Conservation (phyloP, 2,888 invertebrate genomes). For the Allolobophora icterica region DNA sequence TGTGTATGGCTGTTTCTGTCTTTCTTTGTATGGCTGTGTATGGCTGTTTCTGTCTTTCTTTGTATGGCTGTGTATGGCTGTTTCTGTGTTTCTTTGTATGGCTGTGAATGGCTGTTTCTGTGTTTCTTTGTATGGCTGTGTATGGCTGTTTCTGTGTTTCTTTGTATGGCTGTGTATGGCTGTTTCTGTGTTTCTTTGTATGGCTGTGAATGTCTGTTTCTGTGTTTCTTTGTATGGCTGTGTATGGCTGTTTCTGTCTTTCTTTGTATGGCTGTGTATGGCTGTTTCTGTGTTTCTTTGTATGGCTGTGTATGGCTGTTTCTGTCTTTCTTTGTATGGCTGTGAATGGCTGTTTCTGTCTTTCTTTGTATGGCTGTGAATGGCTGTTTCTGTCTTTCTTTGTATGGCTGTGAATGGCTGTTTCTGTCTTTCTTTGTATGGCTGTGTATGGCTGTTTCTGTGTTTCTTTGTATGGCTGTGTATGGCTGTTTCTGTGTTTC, state of each 20-base stretch:
- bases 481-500: background rate
- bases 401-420: no score
- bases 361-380: background rate
- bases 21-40: no score
- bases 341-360: no score
- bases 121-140: no score
- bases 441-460: background rate
- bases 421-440: background rate
- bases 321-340: background rate
- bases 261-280: background rate
- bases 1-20: background rate
- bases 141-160: background rate
- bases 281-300: background rate
- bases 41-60: background rate
- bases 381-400: no score
- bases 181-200: background rate
- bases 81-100: background rate
- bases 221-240: no score
- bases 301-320: background rate
- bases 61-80: no score
- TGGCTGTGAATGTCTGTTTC: background rate
- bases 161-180: no score
- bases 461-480: background rate
- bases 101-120: background rate
- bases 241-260: background rate